These are phyloP conservation scores for Helogale parvula DNA, from an alignment of 2,113 vertebrate genomes.

Conservation along the genomic window DNA sequence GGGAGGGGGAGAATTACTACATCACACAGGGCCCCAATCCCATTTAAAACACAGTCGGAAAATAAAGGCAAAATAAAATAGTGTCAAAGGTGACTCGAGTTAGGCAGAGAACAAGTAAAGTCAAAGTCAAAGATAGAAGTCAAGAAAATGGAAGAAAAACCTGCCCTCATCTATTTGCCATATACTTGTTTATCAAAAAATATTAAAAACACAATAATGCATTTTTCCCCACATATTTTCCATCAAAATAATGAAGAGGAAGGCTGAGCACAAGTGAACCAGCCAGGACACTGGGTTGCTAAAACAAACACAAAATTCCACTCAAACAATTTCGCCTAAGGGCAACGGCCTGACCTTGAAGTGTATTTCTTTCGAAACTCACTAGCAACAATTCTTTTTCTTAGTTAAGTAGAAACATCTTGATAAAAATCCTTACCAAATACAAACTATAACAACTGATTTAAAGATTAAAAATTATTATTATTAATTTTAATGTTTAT, in stretches of 20 bases:
- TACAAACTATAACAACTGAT: not conserved
- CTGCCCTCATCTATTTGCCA: not conserved
- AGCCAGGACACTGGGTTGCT: not conserved
- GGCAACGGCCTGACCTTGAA: not conserved
- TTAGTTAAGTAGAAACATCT: not conserved
- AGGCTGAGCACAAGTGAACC: not conserved
- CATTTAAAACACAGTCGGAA: not conserved
- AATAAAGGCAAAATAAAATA: not conserved
- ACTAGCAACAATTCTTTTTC: not conserved
- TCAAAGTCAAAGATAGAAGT: not conserved
- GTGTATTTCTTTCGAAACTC: not conserved
- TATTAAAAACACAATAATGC: not conserved
- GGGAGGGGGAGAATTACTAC: not conserved
- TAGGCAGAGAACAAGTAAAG: not conserved
- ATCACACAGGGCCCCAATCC: not conserved
- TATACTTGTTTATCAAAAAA: not conserved
- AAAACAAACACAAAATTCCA: not conserved
- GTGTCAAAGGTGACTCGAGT: not conserved
- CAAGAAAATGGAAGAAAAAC: not conserved
- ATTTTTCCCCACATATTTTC: not conserved
- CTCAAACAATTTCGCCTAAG: not conserved
- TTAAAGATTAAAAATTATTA: not conserved
- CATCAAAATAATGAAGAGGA: constrained; percentile 12
- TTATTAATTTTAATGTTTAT: no score
- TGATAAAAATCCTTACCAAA: not conserved